These are phyloP conservation scores for Cylas formicarius DNA, from an alignment of 1,140 invertebrate species.

Conservation along the genomic window DNA sequence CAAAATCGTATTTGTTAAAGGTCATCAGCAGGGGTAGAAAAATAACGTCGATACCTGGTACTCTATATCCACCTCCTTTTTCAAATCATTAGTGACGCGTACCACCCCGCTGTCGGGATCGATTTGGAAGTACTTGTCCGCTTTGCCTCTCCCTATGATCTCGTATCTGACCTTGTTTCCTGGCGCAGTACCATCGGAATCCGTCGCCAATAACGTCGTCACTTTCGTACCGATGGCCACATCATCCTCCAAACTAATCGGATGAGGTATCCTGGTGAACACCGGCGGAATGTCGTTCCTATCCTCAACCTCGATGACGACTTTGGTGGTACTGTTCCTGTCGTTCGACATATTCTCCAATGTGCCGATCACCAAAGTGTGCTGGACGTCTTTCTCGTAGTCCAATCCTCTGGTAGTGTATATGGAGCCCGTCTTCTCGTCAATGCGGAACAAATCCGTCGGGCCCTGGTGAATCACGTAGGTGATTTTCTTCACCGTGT, in stretches of 20 bases:
- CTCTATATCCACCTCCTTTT: constrained; percentile 77
- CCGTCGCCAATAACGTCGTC: constrained; percentile 67
- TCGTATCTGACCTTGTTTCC: constrained; percentile 76
- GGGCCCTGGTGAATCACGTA: constrained; percentile 77
- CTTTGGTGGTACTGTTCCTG: constrained; percentile 65
- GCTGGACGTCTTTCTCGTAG: constrained; percentile 65
- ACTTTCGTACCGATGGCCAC: constrained; percentile 72
- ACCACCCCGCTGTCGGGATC: constrained; percentile 74
- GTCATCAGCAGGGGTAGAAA: constrained; percentile 7
- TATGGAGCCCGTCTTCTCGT: constrained; percentile 68
- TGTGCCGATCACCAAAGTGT: constrained; percentile 72
- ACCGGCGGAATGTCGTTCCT: constrained; percentile 79
- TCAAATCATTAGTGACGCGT: constrained; percentile 70
- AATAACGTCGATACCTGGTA: constrained; percentile 55
- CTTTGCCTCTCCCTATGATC: constrained; percentile 70
- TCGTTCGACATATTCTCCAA: constrained; percentile 66
- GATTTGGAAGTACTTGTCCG: constrained; percentile 76
- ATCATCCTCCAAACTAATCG: constrained; percentile 76
- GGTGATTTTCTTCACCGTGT: constrained; percentile 71
- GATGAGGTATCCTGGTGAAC: constrained; percentile 71
- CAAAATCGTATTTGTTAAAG: not conserved
- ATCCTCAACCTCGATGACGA: constrained; percentile 72
- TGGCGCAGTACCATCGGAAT: constrained; percentile 73
- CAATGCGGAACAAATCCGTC: constrained; percentile 73
- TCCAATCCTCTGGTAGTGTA: constrained; percentile 69